phyloP scores from a whole-genome alignment of 2,888 invertebrate species.

The Epirrhoe alternata region DNA sequence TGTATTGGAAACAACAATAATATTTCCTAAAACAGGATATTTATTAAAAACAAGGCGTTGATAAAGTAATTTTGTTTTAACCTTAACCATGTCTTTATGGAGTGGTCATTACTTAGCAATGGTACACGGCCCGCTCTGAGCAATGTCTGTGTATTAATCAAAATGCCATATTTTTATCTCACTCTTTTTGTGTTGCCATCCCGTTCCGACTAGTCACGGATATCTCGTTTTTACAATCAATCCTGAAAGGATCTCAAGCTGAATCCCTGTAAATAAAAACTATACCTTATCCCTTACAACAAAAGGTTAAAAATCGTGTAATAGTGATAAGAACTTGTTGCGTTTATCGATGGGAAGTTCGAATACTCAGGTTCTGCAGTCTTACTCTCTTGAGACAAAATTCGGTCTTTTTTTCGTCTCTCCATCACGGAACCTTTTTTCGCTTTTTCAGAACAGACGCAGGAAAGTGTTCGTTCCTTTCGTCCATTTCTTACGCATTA shows the following conservation, averaged over 20 bases:
- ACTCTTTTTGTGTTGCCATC: slow-evolving; percentile 66
- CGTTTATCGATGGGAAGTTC: slow-evolving; percentile 48
- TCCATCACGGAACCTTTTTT: slow-evolving; percentile 80
- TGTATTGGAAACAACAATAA: slow-evolving; percentile 84
- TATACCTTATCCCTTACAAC: slow-evolving; percentile 41
- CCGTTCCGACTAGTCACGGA: slow-evolving; percentile 76
- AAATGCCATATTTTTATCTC: slow-evolving; percentile 82
- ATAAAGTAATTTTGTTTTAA: slow-evolving; percentile 86
- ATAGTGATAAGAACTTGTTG: slow-evolving; percentile 42
- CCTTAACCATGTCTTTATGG: slow-evolving; percentile 86
- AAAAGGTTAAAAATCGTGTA: slow-evolving; percentile 43
- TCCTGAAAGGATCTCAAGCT: slow-evolving; percentile 56
- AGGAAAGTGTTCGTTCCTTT: slow-evolving; percentile 75
- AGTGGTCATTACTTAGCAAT: slow-evolving; percentile 85
- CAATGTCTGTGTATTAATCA: slow-evolving; percentile 84
- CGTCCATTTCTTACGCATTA: slow-evolving; percentile 81
- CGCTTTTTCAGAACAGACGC: slow-evolving; percentile 79
- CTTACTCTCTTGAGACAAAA: slow-evolving; percentile 84
- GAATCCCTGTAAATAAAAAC: slow-evolving; percentile 45
- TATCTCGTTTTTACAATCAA: slow-evolving; percentile 72
- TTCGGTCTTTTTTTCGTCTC: slow-evolving; percentile 81
- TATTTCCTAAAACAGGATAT: slow-evolving; percentile 85
- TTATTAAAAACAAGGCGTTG: slow-evolving; percentile 86
- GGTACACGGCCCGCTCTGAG: slow-evolving; percentile 85
- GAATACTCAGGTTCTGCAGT: slow-evolving; percentile 76